Conservation (phyloP, 2,797 vertebrate species). For the Diglossa cyanea region DNA sequence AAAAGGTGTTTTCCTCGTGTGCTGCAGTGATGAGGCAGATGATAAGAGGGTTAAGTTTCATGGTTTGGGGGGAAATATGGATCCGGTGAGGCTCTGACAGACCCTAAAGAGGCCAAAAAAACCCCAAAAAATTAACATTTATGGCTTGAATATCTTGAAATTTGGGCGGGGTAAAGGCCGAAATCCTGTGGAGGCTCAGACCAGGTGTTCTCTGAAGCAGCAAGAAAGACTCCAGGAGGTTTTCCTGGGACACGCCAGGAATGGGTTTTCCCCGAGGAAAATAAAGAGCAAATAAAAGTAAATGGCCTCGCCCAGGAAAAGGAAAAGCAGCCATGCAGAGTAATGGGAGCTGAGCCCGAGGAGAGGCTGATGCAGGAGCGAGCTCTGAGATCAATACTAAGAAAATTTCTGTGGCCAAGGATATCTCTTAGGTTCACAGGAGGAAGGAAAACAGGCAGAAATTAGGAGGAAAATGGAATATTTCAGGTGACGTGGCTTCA, state of each 20-base stretch:
- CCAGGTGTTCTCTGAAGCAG: neutral
- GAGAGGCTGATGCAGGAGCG: neutral
- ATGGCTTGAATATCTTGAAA: neutral
- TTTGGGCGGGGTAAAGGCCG: neutral
- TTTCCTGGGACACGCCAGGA: neutral
- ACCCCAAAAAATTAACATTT: neutral
- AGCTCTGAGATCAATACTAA: neutral
- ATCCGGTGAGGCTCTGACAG: accelerated
- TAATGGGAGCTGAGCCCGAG: neutral
- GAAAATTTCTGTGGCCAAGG: neutral
- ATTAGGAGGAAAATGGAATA: neutral
- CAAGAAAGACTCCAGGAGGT: neutral
- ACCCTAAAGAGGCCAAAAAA: neutral
- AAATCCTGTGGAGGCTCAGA: neutral
- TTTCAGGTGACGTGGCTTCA: neutral
- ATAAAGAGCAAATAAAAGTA: neutral
- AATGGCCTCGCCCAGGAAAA: neutral
- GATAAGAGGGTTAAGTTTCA: neutral
- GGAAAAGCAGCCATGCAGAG: neutral
- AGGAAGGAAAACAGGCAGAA: neutral
- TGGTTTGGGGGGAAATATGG: neutral
- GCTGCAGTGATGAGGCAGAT: accelerated
- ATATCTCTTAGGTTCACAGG: neutral
- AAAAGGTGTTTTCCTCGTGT: neutral
- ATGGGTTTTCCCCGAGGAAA: neutral